Conservation (phyloP, 2,113 vertebrate species). For the Oncorhynchus masou region DNA sequence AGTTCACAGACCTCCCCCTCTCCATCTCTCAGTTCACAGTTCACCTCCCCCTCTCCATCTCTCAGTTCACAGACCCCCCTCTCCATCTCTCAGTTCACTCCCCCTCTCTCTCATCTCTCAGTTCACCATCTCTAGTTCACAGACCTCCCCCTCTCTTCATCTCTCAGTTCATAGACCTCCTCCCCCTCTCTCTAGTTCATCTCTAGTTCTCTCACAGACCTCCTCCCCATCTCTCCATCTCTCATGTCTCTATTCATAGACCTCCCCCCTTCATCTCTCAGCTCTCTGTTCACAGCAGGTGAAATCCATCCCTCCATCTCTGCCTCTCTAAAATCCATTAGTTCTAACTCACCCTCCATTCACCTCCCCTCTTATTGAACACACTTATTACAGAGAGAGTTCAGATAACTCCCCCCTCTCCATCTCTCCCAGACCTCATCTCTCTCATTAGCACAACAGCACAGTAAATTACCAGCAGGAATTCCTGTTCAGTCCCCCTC, state of each 20-base stretch:
- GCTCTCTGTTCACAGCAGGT: conserved; percentile 14
- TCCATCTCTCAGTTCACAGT: conserved; percentile 33
- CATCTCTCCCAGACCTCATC: no score
- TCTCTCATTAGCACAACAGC: conserved; percentile 77
- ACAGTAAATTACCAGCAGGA: conserved; percentile 77
- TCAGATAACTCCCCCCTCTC: conserved; percentile 63
- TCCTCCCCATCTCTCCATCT: no score
- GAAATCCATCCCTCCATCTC: conserved; percentile 75
- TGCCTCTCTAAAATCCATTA: conserved; percentile 79
- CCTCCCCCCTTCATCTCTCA: no score
- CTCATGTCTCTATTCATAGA: no score
- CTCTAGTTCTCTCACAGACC: no score
- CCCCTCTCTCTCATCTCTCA: conserved; percentile 57
- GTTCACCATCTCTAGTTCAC: conserved; percentile 29
- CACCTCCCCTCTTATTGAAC: conserved; percentile 68
- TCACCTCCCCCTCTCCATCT: no score
- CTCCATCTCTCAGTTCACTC: no score
- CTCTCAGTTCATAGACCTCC: conserved; percentile 8
- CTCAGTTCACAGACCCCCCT: no score
- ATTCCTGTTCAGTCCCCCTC: conserved; percentile 79
- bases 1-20: conserved; percentile 43
- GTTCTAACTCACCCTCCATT: conserved; percentile 71
- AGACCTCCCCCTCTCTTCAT: conserved; percentile 52
- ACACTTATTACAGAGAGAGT: conserved; percentile 52
- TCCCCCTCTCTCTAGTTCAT: no score